A percentile compares a stretch with the other conserved stretches of the same genome.
Conservation (phyloP, 2,888 invertebrate genomes). For the Anthrax anthrax region DNA sequence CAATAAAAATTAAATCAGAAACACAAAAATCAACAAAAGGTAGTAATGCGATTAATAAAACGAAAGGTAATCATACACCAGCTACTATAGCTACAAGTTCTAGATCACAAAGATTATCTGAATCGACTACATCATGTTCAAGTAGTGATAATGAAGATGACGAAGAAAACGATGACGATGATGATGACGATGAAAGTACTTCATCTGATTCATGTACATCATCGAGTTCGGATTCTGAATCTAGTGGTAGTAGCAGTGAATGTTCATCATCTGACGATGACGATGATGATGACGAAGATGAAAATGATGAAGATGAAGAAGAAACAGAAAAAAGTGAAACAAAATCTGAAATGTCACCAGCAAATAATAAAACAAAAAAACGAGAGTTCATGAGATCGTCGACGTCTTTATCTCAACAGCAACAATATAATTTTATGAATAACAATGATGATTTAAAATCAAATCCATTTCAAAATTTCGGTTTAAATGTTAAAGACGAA, state of each 20-base stretch:
- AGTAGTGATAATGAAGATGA: constrained; percentile 32
- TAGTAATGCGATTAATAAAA: not conserved
- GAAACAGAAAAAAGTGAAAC: constrained; percentile 14
- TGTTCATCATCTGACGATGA: constrained; percentile 26
- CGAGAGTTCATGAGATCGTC: not conserved
- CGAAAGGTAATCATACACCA: not conserved
- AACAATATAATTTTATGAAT: not conserved
- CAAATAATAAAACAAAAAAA: not conserved
- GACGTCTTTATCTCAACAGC: not conserved
- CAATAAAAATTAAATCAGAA: not conserved
- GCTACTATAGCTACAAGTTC: no score
- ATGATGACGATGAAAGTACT: constrained; percentile 26
- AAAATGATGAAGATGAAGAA: constrained; percentile 21
- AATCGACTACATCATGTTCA: constrained; percentile 29
- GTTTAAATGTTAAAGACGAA: constrained; percentile 20
- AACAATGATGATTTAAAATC: constrained; percentile 3
- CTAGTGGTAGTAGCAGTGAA: constrained; percentile 24
- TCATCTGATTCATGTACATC: constrained; percentile 27
- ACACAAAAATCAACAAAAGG: constrained; percentile 1
- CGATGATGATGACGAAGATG: constrained; percentile 23
- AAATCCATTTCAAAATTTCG: constrained; percentile 15
- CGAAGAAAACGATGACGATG: constrained; percentile 25
- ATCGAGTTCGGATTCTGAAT: constrained; percentile 29
- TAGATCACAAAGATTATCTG: constrained; percentile 19
- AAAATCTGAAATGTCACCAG: constrained; percentile 6